Percentiles rank a stretch among this genome's conserved stretches.
Conservation (phyloP, 2,113 vertebrate genomes). For the Hypomesus transpacificus region DNA sequence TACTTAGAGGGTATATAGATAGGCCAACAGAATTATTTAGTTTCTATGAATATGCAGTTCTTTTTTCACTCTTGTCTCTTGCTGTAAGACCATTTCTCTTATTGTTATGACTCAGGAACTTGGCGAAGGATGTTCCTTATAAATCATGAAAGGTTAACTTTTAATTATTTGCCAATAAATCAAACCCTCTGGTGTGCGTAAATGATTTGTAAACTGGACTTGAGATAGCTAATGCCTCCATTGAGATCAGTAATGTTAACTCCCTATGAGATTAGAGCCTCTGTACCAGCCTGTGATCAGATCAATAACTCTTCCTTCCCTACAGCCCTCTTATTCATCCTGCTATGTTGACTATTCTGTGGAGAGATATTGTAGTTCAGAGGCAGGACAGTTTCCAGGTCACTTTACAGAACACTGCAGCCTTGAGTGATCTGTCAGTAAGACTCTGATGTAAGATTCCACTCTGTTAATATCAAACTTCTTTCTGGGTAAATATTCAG, state of each 20-base stretch:
- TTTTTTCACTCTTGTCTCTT: not conserved
- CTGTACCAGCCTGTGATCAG: slow-evolving; percentile 47
- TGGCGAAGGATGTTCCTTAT: slow-evolving; percentile 19
- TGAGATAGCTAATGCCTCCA: slow-evolving; percentile 62
- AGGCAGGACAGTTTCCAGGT: slow-evolving; percentile 64
- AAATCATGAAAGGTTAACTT: slow-evolving; percentile 52
- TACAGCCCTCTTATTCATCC: slow-evolving; percentile 67
- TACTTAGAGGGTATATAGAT: not conserved
- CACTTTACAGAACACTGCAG: slow-evolving; percentile 59
- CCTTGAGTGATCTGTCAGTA: slow-evolving; percentile 47
- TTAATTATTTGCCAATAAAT: slow-evolving; percentile 61
- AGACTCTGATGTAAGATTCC: slow-evolving; percentile 49
- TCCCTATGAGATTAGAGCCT: slow-evolving; percentile 58
- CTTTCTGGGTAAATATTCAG: not conserved
- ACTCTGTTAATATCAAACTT: not conserved
- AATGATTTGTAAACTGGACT: slow-evolving; percentile 64
- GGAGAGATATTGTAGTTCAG: slow-evolving; percentile 59
- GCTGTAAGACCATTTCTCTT: too few relatives aligned
- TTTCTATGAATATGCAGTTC: not conserved
- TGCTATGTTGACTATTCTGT: slow-evolving; percentile 56
- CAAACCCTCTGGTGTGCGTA: slow-evolving; percentile 42
- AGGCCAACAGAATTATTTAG: not conserved
- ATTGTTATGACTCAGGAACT: not conserved
- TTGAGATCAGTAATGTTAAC: slow-evolving; percentile 54
- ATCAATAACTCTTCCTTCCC: slow-evolving; percentile 64